Conservation (phyloP, 2,113 vertebrate genomes). For the Ginglymostoma cirratum region DNA sequence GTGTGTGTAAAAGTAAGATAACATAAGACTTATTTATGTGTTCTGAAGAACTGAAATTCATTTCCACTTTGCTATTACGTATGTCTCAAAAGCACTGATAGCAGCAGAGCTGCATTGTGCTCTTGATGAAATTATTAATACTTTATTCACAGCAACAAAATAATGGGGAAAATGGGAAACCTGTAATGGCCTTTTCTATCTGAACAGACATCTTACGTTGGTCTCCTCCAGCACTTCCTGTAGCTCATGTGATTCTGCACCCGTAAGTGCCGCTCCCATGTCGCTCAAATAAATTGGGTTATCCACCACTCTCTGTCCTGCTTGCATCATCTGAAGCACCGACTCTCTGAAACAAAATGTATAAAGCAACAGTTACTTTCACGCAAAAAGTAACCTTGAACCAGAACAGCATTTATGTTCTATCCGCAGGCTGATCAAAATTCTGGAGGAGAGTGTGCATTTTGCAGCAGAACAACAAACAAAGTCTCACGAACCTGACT, state of each 20-base stretch:
- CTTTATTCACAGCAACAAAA: neutral
- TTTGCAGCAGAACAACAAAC: neutral
- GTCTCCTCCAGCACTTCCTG: conserved; percentile 93
- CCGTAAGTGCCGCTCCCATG: conserved; percentile 91
- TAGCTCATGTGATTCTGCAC: conserved; percentile 85
- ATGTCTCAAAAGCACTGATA: neutral
- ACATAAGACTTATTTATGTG: neutral
- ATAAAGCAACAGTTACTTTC: neutral
- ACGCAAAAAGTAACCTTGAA: neutral
- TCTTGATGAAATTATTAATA: neutral
- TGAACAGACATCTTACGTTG: conserved; percentile 61
- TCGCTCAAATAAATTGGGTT: conserved; percentile 97
- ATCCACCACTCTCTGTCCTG: conserved; percentile 89
- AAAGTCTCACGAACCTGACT: no score
- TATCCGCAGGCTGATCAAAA: neutral
- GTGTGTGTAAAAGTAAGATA: neutral
- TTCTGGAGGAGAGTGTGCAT: no score
- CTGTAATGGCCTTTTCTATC: neutral
- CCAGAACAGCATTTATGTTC: neutral
- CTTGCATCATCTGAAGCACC: conserved; percentile 99
- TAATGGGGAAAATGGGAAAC: neutral
- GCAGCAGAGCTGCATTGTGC: neutral
- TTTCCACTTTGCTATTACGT: neutral
- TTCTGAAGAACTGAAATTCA: neutral
- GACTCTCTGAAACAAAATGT: conserved; percentile 68